Evolutionary conservation across 2,888 invertebrate species (phyloP).

Genomic region (Chrysopilus asiliformis): DNA sequence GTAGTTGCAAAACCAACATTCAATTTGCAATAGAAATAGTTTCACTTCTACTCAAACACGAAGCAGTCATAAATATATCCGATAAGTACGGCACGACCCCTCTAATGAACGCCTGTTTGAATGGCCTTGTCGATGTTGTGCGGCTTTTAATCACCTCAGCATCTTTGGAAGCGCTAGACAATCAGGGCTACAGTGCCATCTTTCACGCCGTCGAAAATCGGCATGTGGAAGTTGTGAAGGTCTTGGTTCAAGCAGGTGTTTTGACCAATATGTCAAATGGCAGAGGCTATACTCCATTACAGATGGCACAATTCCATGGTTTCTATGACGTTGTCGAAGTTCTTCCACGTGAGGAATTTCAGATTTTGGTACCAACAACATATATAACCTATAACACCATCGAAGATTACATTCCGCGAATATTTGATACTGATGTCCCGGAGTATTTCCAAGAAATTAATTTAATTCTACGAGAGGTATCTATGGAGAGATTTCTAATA

Average conservation of each 20-base stretch:
- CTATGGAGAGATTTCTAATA: constrained; percentile 21
- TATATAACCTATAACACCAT: constrained; percentile 27
- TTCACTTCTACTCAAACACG: constrained; percentile 21
- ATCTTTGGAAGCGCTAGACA: constrained; percentile 28
- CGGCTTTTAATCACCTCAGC: constrained; percentile 23
- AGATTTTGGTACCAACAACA: constrained; percentile 25
- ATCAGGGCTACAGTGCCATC: constrained; percentile 29
- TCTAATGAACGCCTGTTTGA: constrained; percentile 30
- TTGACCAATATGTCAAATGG: constrained; percentile 23
- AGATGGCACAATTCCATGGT: constrained; percentile 30
- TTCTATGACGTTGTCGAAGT: constrained; percentile 28
- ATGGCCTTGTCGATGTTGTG: constrained; percentile 24
- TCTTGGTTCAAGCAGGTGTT: constrained; percentile 22
- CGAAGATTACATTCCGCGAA: constrained; percentile 29
- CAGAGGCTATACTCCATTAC: constrained; percentile 29
- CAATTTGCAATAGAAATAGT: constrained; percentile 21
- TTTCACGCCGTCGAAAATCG: constrained; percentile 34
- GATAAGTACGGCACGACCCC: constrained; percentile 32
- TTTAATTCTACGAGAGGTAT: constrained; percentile 23
- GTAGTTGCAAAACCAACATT: constrained; percentile 20
- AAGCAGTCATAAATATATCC: constrained; percentile 27
- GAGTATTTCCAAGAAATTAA: constrained; percentile 34
- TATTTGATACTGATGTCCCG: constrained; percentile 31
- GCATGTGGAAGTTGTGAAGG: constrained; percentile 25
- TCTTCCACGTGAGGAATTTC: constrained; percentile 21